Base-by-base conservation (phyloP, 2,797 vertebrate genomes). In the Microchirus variegatus region DNA sequence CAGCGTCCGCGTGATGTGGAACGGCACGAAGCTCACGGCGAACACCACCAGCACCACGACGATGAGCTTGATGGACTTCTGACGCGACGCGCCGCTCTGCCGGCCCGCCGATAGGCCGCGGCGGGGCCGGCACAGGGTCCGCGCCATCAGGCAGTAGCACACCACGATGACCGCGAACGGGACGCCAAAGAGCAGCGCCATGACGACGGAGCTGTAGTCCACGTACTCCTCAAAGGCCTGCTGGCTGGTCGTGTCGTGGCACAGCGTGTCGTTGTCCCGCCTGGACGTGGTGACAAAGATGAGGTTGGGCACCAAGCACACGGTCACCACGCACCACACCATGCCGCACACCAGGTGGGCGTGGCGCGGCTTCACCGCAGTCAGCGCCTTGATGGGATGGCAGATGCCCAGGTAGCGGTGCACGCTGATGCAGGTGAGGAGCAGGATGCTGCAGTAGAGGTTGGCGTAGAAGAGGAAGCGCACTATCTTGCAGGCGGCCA, bases 371-470 rank as follows among this genome's bases (percentile, higher is more conserved):
- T 92, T 94, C 46, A 95, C 79, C 87, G 91, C 88, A 38, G 82
- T 88, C 35, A 95, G 82, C 0, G 91, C 87, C 49, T 87, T 89
- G 56, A 99, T 95, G 8, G 96, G 96, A 81, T 98, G 96, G 87
- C 96, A 98, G 86, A 98, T 95, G 52, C 96, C 96, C 70, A 98
- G 2, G 49, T 98, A 98, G 13, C 95, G 94, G 75, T 98, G 95
- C 64, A 97, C 68, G 0, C 97, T 98, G 89, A 98, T 98, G 75
- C 96, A 97, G 17, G 95, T 97, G 77, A 98, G 96, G 72, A 99
- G 92, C 18, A 98, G 93, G 89, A 99, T 95, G 87, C 96, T 99
- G 92, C 96, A 96, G 90, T 98, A 98, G 48, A 99, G 94, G 88
- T 98, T 98, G 59, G 94, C 92, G 0, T 98, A 97, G 88, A 99